phyloP scores from a whole-genome alignment of 2,888 invertebrate genomes.

The Drosophila anomalata region DNA sequence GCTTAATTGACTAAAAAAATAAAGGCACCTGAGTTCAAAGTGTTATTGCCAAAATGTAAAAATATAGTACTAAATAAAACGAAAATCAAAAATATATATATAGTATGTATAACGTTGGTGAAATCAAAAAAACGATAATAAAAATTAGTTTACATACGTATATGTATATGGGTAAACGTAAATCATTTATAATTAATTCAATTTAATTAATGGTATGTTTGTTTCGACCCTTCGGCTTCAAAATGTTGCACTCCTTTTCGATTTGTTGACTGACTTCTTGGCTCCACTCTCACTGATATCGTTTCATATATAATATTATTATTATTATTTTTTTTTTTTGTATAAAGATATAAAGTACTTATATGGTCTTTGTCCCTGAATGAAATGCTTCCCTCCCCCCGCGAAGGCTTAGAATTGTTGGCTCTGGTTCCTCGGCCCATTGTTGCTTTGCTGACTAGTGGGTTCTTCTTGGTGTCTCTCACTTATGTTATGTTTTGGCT shows the following conservation, averaged over 20 bases:
- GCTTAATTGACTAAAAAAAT: conserved; percentile 81
- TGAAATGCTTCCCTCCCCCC: conserved; percentile 60
- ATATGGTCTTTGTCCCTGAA: conserved; percentile 77
- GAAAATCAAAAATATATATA: conserved; percentile 46
- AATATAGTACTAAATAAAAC: conserved; percentile 42
- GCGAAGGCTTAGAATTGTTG: conserved; percentile 37
- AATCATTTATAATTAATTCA: conserved; percentile 58
- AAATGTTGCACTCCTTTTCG: conserved; percentile 29
- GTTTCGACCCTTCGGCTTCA: conserved; percentile 20
- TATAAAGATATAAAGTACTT: conserved; percentile 68
- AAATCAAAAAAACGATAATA: conserved; percentile 35
- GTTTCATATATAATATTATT: conserved; percentile 31
- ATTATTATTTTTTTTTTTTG: conserved; percentile 15
- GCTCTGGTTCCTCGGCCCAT: conserved; percentile 38
- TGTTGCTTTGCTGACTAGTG: conserved; percentile 52
- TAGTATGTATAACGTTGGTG: conserved; percentile 21
- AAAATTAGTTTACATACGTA: conserved; percentile 16
- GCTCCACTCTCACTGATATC: conserved; percentile 54
- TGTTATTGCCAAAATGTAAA: conserved; percentile 71
- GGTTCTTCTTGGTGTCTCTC: conserved; percentile 56
- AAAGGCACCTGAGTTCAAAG: conserved; percentile 82
- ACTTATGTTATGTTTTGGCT: conserved; percentile 1
- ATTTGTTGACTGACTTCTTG: conserved; percentile 44
- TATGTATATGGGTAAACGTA: conserved; percentile 35
- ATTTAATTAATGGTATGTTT: conserved; percentile 75